Conservation (phyloP, 2,113 vertebrate species). For the Theristicus caerulescens region DNA sequence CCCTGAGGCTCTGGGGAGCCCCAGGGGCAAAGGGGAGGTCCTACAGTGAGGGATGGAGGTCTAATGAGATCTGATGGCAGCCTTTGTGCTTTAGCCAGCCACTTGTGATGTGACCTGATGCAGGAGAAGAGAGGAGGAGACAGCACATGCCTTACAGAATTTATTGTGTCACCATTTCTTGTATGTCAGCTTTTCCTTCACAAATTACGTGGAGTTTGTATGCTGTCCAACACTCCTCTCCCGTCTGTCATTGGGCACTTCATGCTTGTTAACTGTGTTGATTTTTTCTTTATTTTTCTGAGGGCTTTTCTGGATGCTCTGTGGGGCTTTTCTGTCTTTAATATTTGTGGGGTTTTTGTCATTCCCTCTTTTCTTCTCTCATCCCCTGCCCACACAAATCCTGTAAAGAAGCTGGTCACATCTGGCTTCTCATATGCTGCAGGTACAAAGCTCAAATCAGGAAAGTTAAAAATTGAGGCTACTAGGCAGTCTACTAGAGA, state of each 20-base stretch:
- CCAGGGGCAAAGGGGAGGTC: background rate
- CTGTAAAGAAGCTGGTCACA: background rate
- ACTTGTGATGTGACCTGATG: background rate
- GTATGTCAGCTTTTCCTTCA: background rate
- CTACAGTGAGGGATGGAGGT: background rate
- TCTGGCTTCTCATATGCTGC: background rate
- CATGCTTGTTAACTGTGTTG: background rate
- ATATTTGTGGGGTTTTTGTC: background rate
- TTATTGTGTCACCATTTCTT: background rate
- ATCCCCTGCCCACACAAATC: background rate
- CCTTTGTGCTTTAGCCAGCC: background rate
- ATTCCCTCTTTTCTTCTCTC: background rate
- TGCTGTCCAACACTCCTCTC: background rate
- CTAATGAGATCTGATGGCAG: background rate
- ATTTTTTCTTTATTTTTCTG: background rate
- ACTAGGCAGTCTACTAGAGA: background rate
- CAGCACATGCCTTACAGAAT: background rate
- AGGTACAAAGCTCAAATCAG: background rate
- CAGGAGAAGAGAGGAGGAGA: background rate
- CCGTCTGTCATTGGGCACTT: background rate
- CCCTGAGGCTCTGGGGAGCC: background rate
- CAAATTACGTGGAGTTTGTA: background rate
- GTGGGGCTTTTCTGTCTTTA: background rate
- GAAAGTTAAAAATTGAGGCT: background rate
- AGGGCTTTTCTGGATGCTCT: background rate